Evolutionary conservation across 2,888 invertebrate species (phyloP).

Genomic region (Agrilus cyanescens): DNA sequence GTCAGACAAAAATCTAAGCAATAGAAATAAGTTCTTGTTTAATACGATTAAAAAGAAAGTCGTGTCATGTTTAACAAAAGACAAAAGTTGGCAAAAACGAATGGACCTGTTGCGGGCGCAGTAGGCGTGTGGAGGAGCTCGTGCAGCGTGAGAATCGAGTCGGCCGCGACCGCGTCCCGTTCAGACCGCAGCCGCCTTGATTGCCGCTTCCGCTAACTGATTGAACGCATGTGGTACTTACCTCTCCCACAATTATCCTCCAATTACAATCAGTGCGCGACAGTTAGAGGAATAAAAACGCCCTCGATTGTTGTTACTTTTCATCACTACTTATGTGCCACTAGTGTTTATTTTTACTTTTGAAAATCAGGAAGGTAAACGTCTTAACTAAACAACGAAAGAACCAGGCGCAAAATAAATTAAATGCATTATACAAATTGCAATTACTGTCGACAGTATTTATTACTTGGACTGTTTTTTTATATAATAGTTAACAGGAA

Average conservation of each 20-base stretch:
- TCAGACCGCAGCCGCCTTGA: conserved; percentile 26
- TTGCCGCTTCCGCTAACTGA: conserved; percentile 33
- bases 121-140: conserved; percentile 32
- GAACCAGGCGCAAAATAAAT: too few relatives aligned
- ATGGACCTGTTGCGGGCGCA: conserved; percentile 9
- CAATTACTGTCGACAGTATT: too few relatives aligned
- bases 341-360: background rate
- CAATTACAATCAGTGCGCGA: conserved; percentile 24
- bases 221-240: conserved; percentile 17
- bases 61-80: background rate
- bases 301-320: conserved; percentile 9
- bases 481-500: too few relatives aligned
- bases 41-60: too few relatives aligned
- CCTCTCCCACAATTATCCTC: conserved; percentile 30
- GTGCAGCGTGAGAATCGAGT: conserved; percentile 35
- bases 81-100: background rate
- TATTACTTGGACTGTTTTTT: too few relatives aligned
- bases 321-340: background rate
- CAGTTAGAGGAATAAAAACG: conserved; percentile 2
- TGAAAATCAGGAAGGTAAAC: too few relatives aligned
- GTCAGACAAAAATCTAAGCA: too few relatives aligned
- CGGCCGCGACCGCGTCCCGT: conserved; percentile 17
- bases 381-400: too few relatives aligned
- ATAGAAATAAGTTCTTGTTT: too few relatives aligned
- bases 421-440: too few relatives aligned